Percentiles rank a stretch among this genome's conserved stretches.
Evolutionary conservation across 1,140 invertebrate species (phyloP).

Genomic region (Euura saliciscinereae): DNA sequence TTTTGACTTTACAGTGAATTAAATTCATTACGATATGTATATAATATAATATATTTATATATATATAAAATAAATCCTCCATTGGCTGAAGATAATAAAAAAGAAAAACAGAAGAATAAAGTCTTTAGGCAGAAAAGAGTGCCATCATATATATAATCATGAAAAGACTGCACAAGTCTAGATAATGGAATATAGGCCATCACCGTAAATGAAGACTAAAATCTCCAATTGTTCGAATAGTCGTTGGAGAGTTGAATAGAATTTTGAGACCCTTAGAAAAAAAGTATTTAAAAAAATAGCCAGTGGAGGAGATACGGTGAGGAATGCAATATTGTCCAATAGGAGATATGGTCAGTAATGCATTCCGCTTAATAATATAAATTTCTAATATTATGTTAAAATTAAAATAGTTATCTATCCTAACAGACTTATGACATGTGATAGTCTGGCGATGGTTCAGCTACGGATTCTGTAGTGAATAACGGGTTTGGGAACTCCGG

Average conservation of each 20-base stretch:
- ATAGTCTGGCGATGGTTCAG: slow-evolving; percentile 83
- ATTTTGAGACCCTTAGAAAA: slow-evolving; percentile 14
- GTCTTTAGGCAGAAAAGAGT: slow-evolving; percentile 26
- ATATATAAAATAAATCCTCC: slow-evolving; percentile 56
- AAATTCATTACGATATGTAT: slow-evolving; percentile 36
- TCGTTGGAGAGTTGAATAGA: background rate
- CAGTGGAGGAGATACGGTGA: slow-evolving; percentile 54
- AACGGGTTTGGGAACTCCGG: slow-evolving; percentile 94
- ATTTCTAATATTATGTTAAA: slow-evolving; percentile 43
- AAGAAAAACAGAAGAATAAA: slow-evolving; percentile 30
- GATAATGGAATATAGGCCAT: slow-evolving; percentile 52
- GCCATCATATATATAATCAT: slow-evolving; percentile 25
- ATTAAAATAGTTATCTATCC: slow-evolving; percentile 43
- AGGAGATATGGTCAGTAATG: slow-evolving; percentile 47
- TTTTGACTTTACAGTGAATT: slow-evolving; percentile 56
- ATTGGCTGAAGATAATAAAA: slow-evolving; percentile 53
- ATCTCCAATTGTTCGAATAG: slow-evolving; percentile 20
- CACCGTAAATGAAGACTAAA: slow-evolving; percentile 50
- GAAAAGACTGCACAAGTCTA: slow-evolving; percentile 34
- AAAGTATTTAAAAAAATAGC: slow-evolving; percentile 35
- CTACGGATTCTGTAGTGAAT: slow-evolving; percentile 81
- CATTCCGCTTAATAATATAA: slow-evolving; percentile 41
- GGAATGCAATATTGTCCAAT: slow-evolving; percentile 52
- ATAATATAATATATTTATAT: slow-evolving; percentile 25
- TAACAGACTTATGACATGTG: slow-evolving; percentile 58